These are phyloP conservation scores for Margarornis squamiger DNA, from an alignment of 2,797 vertebrate species.

Conservation along the genomic window DNA sequence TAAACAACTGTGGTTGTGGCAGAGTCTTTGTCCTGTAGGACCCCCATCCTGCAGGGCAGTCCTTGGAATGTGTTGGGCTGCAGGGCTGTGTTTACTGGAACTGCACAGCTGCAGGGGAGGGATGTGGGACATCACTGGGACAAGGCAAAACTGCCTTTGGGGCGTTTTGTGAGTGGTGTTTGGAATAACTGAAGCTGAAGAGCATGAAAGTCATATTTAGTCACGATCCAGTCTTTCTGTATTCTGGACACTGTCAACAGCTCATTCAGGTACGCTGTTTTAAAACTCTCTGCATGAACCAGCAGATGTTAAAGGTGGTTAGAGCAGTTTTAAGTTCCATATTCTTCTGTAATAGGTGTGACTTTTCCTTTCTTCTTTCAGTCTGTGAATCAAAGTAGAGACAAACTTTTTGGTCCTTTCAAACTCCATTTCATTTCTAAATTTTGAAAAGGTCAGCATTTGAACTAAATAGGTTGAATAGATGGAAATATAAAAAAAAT, in stretches of 20 bases:
- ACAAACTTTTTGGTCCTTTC: background rate
- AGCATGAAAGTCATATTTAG: background rate
- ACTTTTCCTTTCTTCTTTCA: background rate
- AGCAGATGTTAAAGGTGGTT: background rate
- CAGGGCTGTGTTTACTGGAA: background rate
- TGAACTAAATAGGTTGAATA: background rate
- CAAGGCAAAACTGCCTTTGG: background rate
- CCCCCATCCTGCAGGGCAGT: background rate
- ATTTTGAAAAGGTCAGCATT: background rate
- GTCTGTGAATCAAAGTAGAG: background rate
- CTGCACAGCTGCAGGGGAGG: background rate
- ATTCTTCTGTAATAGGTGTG: background rate
- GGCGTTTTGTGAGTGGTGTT: background rate
- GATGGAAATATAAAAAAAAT: background rate
- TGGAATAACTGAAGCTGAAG: background rate
- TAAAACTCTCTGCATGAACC: background rate
- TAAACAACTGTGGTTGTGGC: background rate
- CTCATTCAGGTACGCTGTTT: background rate
- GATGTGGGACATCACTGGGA: fast-evolving
- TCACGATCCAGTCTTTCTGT: background rate
- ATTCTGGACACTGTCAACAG: background rate
- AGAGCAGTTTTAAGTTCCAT: background rate
- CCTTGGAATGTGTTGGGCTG: background rate
- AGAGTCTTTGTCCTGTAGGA: background rate
- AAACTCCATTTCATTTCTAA: background rate